Base-by-base conservation (phyloP, 2,797 vertebrate species). In the Chaetophractus vellerosus region DNA sequence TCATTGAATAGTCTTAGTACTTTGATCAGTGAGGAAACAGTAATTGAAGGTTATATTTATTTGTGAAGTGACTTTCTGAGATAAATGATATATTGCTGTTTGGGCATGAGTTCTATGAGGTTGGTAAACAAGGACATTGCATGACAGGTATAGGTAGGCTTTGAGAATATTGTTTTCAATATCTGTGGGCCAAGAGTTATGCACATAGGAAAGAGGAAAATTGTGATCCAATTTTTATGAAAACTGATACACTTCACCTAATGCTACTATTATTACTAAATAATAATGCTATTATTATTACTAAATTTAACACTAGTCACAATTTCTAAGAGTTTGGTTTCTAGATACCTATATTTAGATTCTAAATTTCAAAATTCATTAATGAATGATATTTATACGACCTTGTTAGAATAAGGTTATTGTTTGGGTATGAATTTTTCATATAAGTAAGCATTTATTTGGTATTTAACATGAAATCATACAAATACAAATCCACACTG, bases 31-130 rank as follows among this genome's bases (percentile, higher is more conserved):
- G 75, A 79, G 9, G 38, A 89, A 95, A 59, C 14, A 89, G 11
- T 0, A 50, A 16, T 26, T 57, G 15, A 88, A 64, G 21, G 7
- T 91, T 88, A 19, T 52, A 16, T 88, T 94, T 87, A 86, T 86
- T 69, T 81, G 9, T 72, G 36, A 57, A 90, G 61, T 48, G 52
- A 19, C n/a, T 14, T 71, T 5, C 38, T 78, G 86, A 78, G 69
- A n/a, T 72, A 89, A 75, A 61, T 59, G n/a, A 91, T 87, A 76
- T 68, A n/a, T 88, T 94, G 45, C 9, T 81, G 76, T 88, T 92
- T 11, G 23, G 38, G 14, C 1, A n/a, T 66, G 18, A 76, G 26
- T 92, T 92, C 68, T 81, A 81, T 90, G 28, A 89, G 14, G 28
- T 48, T 87, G 31, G 15, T 69, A 28, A 87, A 33, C 23, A 82